Conservation (phyloP, 2,888 invertebrate genomes). For the Philonicus albiceps region DNA sequence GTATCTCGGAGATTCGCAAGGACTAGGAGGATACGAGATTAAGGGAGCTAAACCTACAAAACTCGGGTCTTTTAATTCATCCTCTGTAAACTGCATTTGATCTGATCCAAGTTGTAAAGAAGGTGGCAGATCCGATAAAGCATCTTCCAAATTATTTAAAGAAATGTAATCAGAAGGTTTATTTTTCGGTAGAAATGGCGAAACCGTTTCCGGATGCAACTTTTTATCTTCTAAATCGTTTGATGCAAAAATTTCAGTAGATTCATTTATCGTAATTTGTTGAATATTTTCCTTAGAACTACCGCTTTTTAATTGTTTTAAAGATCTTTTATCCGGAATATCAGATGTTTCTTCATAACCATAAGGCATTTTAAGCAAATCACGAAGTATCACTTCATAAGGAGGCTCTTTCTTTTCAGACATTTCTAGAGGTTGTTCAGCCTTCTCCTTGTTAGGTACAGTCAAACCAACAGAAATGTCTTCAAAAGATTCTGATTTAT, state of each 20-base stretch:
- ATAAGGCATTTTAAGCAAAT: neutral
- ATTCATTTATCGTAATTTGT: neutral
- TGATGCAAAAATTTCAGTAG: neutral
- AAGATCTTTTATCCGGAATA: neutral
- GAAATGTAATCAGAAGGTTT: too few species aligned
- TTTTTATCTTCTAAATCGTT: neutral
- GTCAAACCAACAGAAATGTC: neutral
- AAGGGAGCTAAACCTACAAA: neutral
- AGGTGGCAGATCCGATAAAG: too few species aligned
- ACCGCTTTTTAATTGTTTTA: neutral
- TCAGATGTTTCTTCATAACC: neutral
- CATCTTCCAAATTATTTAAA: too few species aligned
- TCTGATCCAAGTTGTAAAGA: neutral
- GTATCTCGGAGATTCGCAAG: neutral
- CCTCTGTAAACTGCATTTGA: neutral
- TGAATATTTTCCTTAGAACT: neutral
- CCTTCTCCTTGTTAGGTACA: neutral
- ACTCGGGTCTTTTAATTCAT: neutral
- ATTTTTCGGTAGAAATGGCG: too few species aligned
- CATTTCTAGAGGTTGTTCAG: neutral
- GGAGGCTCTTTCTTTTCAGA: conserved; percentile 9
- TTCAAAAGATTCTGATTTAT: neutral
- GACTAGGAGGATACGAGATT: neutral
- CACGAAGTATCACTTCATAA: neutral
- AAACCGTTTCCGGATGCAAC: neutral